Evolutionary conservation across 2,888 invertebrate genomes (phyloP), one percentile per base, ranked within the genome.

Genomic region (Chrysina gloriosa): DNA sequence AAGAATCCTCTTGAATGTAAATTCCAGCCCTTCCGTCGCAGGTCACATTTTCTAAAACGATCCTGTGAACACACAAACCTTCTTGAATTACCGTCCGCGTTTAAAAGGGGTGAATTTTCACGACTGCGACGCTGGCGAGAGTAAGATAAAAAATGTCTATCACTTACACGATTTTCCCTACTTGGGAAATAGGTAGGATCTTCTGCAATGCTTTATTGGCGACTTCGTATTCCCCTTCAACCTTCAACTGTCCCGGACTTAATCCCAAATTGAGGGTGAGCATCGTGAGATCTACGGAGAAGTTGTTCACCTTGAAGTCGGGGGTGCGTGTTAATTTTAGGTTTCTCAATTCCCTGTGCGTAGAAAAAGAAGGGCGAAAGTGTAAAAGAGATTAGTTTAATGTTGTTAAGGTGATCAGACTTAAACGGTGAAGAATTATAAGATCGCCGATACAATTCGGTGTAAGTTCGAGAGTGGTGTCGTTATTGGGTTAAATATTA

Each of bases 11-110:
- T 58, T 85, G 84, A 52, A 88, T 78, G 27, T 85, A 80, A 31
- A 88, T 77, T 5, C 88, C 88, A n/a, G 87, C 84, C 74, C 81
- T 83, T 16, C 88, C 88, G 77, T 84, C 84, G 65, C 86, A 86
- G 48, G 81, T 84, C 80, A 88, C 85, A 76, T 87, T 87, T 45
- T 84, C 83, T 72, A 88, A 80, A 65, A 84, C 83, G 78, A 88
- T 84, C 73, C 88, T 88, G 52, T n/a, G 16, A 52, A 50, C 25
- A 81, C 19, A 25, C 29, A 14, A 7, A 14, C 11, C 21, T 16
- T 61, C 27, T 61, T 61, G 45, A 42, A 61, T 42, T 42, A 14
- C 42, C 16, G 25, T 14, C 21, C 3, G 19, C 1, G 9, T 16
- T 45, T 19, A 21, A 45, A 45, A 45, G 45, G 45, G 45, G 45